A percentile compares a stretch with the other conserved stretches of the same genome.
Conservation (phyloP, 2,797 vertebrate species). For the Platalea minor region DNA sequence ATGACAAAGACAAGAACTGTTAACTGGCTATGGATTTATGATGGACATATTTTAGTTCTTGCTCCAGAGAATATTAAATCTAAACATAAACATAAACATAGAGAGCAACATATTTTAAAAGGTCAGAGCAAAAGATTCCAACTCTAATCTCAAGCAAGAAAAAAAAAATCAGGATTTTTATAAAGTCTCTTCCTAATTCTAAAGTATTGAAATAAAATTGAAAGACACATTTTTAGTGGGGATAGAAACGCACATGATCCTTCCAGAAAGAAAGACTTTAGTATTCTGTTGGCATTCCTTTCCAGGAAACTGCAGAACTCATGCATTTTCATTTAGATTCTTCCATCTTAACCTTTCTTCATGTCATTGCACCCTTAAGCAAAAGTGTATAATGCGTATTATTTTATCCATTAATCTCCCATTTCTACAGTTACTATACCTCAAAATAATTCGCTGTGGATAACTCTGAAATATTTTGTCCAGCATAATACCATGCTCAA, state of each 20-base stretch:
- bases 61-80: neutral
- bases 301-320: slow-evolving; percentile 9
- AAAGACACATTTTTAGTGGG: neutral
- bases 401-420: slow-evolving; percentile 28
- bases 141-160: neutral
- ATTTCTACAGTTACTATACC: neutral
- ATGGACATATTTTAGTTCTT: neutral
- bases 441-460: neutral
- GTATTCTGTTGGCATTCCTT: neutral
- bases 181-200: neutral
- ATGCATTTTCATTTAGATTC: slow-evolving; percentile 43
- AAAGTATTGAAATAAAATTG: neutral
- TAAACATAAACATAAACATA: neutral
- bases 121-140: neutral
- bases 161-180: neutral
- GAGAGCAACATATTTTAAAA: neutral
- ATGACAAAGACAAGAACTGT: neutral
- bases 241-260: neutral
- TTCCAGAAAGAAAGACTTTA: neutral
- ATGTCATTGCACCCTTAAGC: slow-evolving; percentile 10
- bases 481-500: neutral
- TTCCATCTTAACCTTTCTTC: slow-evolving; percentile 37
- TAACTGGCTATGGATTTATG: neutral
- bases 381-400: neutral
- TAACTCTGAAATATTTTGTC: neutral